Conservation (phyloP, 30 jellyfish, hydroid and myxozoan genomes). For the Pelagia noctiluca region DNA sequence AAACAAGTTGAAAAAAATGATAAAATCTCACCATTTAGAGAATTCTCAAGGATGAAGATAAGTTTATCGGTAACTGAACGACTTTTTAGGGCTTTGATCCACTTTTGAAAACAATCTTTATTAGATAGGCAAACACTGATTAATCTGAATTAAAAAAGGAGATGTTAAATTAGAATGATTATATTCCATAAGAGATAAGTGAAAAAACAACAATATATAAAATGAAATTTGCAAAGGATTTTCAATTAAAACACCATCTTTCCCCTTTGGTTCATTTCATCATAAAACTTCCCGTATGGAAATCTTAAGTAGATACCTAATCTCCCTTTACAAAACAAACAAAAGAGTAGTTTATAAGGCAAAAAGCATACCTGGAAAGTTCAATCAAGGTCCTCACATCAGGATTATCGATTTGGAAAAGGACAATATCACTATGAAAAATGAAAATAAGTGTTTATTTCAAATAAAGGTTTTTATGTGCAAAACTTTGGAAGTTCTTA, state of each 20-base stretch:
- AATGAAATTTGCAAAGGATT: no score
- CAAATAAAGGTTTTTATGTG: neutral
- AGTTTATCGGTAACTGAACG: constrained; percentile 41
- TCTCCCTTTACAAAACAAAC: no score
- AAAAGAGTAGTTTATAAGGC: neutral
- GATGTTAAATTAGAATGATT: no score
- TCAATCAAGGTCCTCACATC: constrained; percentile 65
- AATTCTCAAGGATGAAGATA: constrained; percentile 58
- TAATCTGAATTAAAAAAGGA: constrained; percentile 30
- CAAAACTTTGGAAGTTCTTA: no score
- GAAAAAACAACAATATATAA: no score
- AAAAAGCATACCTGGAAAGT: constrained; percentile 39
- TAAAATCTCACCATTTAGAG: constrained; percentile 45
- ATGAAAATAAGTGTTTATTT: neutral
- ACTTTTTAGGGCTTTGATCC: constrained; percentile 36
- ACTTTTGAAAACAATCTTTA: constrained; percentile 17
- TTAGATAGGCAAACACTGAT: constrained; percentile 54
- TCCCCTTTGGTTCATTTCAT: no score
- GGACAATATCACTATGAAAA: constrained; percentile 36
- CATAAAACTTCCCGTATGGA: no score
- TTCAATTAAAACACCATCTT: no score
- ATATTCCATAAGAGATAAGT: no score
- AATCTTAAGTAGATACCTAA: no score
- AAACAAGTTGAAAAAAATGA: neutral
- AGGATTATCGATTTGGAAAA: constrained; percentile 54